Evolutionary conservation across 1,140 invertebrate species (phyloP).

Genomic region (Pentalonia nigronervosa): DNA sequence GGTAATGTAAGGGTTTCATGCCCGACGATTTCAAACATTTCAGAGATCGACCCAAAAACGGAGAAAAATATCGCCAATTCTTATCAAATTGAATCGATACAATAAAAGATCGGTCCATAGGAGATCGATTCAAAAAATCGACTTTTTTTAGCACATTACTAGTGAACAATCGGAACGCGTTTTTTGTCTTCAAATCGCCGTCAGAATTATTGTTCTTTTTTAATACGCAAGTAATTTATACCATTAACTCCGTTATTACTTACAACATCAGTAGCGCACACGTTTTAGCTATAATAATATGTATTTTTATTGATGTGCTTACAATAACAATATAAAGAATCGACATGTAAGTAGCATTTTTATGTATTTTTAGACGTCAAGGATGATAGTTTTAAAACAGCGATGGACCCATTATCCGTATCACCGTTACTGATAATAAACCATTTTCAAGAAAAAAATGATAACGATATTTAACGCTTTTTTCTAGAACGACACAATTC

Average conservation of each 20-base stretch:
- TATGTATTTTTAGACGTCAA: background rate
- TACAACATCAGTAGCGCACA: too few species aligned
- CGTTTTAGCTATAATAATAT: too few species aligned
- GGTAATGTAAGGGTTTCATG: too few species aligned
- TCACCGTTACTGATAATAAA: background rate
- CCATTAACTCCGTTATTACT: background rate
- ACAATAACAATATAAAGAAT: background rate
- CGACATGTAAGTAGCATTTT: background rate
- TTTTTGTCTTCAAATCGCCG: background rate
- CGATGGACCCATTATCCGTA: background rate
- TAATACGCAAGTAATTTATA: background rate
- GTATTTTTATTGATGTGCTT: background rate
- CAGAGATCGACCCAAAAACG: too few species aligned
- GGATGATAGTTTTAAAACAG: background rate
- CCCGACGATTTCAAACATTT: too few species aligned
- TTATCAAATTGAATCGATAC: too few species aligned
- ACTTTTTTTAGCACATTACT: too few species aligned
- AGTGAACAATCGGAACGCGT: background rate
- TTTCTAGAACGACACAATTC: background rate
- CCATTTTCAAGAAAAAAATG: background rate
- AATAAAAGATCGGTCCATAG: too few species aligned
- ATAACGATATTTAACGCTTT: background rate
- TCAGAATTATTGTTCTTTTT: background rate
- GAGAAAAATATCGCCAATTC: too few species aligned
- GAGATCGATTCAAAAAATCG: too few species aligned